Percentiles rank a stretch among this genome's conserved stretches.
Evolutionary conservation across 2,888 invertebrate genomes (phyloP).

Genomic region (Synanthedon myopaeformis): DNA sequence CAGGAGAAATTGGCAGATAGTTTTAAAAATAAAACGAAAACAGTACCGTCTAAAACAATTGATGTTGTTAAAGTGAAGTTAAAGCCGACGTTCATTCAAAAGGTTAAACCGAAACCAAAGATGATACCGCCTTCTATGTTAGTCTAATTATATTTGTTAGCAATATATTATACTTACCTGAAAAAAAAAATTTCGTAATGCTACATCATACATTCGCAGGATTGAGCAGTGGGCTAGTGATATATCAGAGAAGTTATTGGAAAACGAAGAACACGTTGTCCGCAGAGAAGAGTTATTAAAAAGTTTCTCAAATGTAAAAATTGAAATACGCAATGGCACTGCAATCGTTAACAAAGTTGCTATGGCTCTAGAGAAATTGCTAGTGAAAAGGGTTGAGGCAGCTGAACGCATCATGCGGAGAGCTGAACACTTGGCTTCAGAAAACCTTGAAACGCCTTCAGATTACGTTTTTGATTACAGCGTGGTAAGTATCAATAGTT

Average conservation of each 20-base stretch:
- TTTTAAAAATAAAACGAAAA: conserved; percentile 32
- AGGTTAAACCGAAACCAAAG: conserved; percentile 16
- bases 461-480: conserved; percentile 41
- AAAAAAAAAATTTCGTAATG: no score
- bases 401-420: conserved; percentile 47
- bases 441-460: conserved; percentile 17
- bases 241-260: conserved; percentile 33
- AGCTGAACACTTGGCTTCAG: conserved; percentile 40
- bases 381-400: conserved; percentile 32
- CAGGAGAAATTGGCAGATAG: conserved; percentile 27
- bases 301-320: conserved; percentile 36
- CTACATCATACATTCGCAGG: conserved; percentile 15
- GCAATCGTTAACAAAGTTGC: conserved; percentile 46
- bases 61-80: conserved; percentile 32
- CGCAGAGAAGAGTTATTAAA: conserved; percentile 34
- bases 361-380: conserved; percentile 30
- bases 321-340: conserved; percentile 38
- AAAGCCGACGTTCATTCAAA: conserved; percentile 8
- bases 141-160: conserved; percentile 15
- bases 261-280: conserved; percentile 39
- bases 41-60: conserved; percentile 31
- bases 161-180: background rate
- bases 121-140: conserved; percentile 38
- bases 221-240: conserved; percentile 46
- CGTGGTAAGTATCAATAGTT: conserved; percentile 29